Evolutionary conservation across 2,113 vertebrate genomes (phyloP).

Genomic region (Grantiella picta): DNA sequence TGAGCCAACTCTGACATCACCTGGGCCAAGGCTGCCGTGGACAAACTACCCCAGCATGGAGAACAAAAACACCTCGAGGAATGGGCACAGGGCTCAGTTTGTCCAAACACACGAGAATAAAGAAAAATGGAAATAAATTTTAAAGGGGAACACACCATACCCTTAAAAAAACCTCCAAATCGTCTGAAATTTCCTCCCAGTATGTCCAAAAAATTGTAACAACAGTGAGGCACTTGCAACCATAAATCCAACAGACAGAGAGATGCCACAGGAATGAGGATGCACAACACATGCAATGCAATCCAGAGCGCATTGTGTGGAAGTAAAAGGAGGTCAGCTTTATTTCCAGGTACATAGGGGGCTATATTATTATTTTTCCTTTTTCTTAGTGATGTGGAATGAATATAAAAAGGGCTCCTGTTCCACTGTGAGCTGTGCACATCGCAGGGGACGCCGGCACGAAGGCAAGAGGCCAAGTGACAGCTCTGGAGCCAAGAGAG

Average conservation of each 20-base stretch:
- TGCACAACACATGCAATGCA: background rate
- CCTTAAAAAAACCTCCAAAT: fast-evolving
- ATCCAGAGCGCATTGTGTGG: fast-evolving
- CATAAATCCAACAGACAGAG: background rate
- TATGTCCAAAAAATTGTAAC: background rate
- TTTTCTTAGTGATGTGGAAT: background rate
- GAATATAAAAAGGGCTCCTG: background rate
- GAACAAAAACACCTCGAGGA: background rate
- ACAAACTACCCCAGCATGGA: background rate
- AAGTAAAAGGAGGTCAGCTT: background rate
- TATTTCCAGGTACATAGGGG: background rate
- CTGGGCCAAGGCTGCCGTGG: background rate
- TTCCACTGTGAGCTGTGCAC: background rate
- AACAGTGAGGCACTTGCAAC: background rate
- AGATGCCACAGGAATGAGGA: background rate
- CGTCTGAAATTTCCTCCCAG: background rate
- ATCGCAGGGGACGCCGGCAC: fast-evolving
- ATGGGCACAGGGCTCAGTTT: fast-evolving
- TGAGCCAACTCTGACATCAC: background rate
- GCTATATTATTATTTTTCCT: background rate
- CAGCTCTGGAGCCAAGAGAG: background rate
- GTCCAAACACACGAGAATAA: background rate
- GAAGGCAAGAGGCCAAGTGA: background rate
- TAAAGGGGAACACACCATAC: background rate
- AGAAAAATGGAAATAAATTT: background rate